A percentile compares a stretch with the other conserved stretches of the same genome.
These are phyloP conservation scores for Philotrypesis tridentata DNA, from an alignment of 1,140 invertebrate genomes.

Conservation along the genomic window DNA sequence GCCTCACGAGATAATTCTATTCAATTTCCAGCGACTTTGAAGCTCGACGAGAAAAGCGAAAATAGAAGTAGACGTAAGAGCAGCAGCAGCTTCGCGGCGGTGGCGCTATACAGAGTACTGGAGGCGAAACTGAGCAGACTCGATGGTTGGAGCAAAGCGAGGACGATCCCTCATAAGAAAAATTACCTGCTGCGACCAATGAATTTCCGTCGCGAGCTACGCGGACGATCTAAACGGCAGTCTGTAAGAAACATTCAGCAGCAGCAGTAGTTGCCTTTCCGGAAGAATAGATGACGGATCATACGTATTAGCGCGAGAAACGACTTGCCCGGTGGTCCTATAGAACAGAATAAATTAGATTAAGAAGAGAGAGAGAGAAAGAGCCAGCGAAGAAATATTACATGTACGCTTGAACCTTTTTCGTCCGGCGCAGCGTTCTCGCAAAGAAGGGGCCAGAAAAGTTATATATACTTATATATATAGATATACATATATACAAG, in stretches of 20 bases:
- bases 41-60: neutral
- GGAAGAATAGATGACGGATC: neutral
- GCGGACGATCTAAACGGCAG: neutral
- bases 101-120: neutral
- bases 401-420: neutral
- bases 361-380: neutral
- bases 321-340: neutral
- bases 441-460: conserved; percentile 10
- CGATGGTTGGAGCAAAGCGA: neutral
- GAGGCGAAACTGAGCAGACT: neutral
- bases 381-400: neutral
- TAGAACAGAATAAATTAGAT: neutral
- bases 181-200: neutral
- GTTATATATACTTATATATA: neutral
- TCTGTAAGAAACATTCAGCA: neutral
- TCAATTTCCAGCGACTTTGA: conserved; percentile 27
- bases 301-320: neutral
- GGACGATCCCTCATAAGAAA: neutral
- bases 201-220: neutral
- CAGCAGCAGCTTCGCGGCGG: neutral
- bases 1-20: neutral
- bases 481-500: neutral
- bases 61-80: neutral
- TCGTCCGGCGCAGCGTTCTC: neutral
- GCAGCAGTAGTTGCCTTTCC: neutral